Conservation (phyloP, 2,888 invertebrate genomes). For the Acanthacorydalis orientalis region DNA sequence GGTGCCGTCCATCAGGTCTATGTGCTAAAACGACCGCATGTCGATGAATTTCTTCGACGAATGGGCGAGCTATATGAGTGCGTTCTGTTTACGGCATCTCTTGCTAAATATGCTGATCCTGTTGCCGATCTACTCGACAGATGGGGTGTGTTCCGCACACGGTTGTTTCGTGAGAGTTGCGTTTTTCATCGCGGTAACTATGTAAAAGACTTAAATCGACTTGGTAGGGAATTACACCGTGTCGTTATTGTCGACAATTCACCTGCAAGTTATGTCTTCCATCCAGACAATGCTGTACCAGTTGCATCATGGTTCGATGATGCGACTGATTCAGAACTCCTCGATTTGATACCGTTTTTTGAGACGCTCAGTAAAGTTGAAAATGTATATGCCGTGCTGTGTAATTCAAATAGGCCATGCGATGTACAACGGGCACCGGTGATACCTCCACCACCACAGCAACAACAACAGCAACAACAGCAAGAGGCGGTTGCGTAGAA, state of each 20-base stretch:
- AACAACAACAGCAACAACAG: too few relatives aligned
- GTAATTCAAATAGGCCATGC: conserved; percentile 80
- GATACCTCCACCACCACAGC: neutral
- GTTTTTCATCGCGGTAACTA: conserved; percentile 99
- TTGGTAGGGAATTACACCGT: conserved; percentile 90
- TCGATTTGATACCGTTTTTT: conserved; percentile 95
- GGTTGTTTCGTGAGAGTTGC: conserved; percentile 98
- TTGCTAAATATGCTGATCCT: conserved; percentile 99
- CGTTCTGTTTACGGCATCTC: conserved; percentile 96
- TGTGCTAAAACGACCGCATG: conserved; percentile 97
- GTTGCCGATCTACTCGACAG: conserved; percentile 94
- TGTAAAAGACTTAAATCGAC: conserved; percentile 96
- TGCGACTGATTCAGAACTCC: conserved; percentile 89
- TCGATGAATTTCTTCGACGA: conserved; percentile 93
- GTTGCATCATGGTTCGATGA: conserved; percentile 99
- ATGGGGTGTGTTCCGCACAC: conserved; percentile 91
- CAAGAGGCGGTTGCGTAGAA: too few relatives aligned
- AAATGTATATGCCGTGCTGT: conserved; percentile 88
- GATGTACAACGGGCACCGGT: conserved; percentile 23
- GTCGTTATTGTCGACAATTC: conserved; percentile 99
- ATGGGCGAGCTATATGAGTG: conserved; percentile 99
- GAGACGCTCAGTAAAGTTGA: conserved; percentile 94
- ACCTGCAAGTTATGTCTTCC: conserved; percentile 99
- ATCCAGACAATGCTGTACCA: conserved; percentile 99
- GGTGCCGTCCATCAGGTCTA: conserved; percentile 97